A percentile compares a stretch with the other conserved stretches of the same genome.
These are phyloP conservation scores for Semaprochilodus insignis DNA, from an alignment of 2,797 vertebrate genomes.

Conservation along the genomic window DNA sequence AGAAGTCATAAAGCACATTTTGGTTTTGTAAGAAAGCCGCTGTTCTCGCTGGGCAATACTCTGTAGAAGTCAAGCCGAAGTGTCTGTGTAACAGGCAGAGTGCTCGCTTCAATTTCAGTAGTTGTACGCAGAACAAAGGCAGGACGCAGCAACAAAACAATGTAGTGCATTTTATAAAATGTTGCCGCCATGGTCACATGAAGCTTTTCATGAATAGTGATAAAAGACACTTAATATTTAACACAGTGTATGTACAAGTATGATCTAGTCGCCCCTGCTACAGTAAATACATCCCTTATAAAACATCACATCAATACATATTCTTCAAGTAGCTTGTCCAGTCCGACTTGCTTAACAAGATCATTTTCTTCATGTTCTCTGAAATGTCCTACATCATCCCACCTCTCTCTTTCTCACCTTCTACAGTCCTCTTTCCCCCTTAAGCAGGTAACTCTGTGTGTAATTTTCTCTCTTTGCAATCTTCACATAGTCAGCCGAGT, in stretches of 20 bases:
- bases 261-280: constrained; percentile 59
- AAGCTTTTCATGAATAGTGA: constrained; percentile 70
- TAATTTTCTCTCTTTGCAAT: background rate
- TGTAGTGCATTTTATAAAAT: constrained; percentile 71
- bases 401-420: too few species aligned
- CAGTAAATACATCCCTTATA: constrained; percentile 55
- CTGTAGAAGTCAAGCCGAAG: constrained; percentile 50
- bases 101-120: constrained; percentile 56
- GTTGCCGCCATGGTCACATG: constrained; percentile 72
- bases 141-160: constrained; percentile 51
- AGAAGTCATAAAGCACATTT: constrained; percentile 76
- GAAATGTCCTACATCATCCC: constrained; percentile 4
- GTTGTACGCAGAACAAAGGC: constrained; percentile 65
- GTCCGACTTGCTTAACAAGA: background rate
- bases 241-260: constrained; percentile 81
- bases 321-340: constrained; percentile 18
- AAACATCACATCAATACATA: constrained; percentile 1
- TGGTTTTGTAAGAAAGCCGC: constrained; percentile 68
- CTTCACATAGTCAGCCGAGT: background rate
- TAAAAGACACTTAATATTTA: constrained; percentile 72
- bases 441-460: too few species aligned
- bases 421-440: too few species aligned
- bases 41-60: constrained; percentile 57
- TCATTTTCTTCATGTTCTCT: background rate
- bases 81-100: constrained; percentile 45